Percentiles rank a stretch among this genome's conserved stretches.
Evolutionary conservation across 2,113 vertebrate genomes (phyloP).

Genomic region (Poeciliopsis prolifica): DNA sequence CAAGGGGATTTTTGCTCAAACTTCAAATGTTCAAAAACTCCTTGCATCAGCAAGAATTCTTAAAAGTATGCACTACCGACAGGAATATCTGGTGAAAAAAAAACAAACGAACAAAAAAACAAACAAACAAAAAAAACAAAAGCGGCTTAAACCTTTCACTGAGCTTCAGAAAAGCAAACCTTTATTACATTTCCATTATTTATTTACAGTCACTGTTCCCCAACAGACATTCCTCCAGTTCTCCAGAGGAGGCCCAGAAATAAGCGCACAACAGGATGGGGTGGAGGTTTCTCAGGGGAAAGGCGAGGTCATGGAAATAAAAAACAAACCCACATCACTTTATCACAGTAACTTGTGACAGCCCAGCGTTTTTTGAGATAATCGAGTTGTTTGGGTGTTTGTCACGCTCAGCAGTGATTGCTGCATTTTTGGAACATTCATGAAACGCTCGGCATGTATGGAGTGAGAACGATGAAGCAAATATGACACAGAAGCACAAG

Average conservation of each 20-base stretch:
- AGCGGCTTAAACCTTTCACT: slow-evolving; percentile 59
- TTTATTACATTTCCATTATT: slow-evolving; percentile 76
- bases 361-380: slow-evolving; percentile 14
- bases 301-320: slow-evolving; percentile 30
- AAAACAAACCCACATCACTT: slow-evolving; percentile 11
- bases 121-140: slow-evolving; percentile 26
- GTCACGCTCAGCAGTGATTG: slow-evolving; percentile 10
- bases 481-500: slow-evolving; percentile 16
- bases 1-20: not conserved
- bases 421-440: slow-evolving; percentile 10
- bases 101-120: not conserved
- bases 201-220: slow-evolving; percentile 68
- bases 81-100: slow-evolving; percentile 48
- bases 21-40: slow-evolving; percentile 24
- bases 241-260: slow-evolving; percentile 67
- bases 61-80: slow-evolving; percentile 43
- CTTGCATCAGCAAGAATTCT: slow-evolving; percentile 27
- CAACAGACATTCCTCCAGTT: slow-evolving; percentile 61
- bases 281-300: slow-evolving; percentile 52
- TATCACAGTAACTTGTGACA: slow-evolving; percentile 11
- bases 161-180: slow-evolving; percentile 76
- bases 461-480: slow-evolving; percentile 33
- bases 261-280: slow-evolving; percentile 67
- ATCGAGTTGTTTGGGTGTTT: slow-evolving; percentile 7
- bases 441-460: slow-evolving; percentile 33